Percentiles rank a stretch among this genome's conserved stretches.
phyloP scores from a whole-genome alignment of 2,797 vertebrate species.

The Cyclura pinguis region DNA sequence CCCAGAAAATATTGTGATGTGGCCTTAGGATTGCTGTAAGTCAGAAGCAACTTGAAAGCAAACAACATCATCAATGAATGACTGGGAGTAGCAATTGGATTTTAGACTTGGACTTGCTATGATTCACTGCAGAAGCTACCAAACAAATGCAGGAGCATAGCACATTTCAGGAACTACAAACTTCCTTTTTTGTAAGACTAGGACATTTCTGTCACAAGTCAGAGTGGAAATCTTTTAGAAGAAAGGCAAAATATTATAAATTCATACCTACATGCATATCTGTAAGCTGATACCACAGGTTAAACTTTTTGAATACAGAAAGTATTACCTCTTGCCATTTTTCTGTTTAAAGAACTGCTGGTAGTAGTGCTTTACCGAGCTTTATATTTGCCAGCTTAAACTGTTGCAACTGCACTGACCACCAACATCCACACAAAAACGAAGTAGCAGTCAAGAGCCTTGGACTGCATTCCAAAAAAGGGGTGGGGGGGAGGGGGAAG shows the following conservation, averaged over 20 bases:
- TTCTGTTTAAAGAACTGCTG: not conserved
- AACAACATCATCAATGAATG: too few species aligned
- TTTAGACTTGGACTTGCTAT: not conserved
- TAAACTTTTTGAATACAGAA: not conserved
- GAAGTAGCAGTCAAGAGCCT: not conserved
- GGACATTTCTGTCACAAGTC: too few species aligned
- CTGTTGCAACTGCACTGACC: not conserved
- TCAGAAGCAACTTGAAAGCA: too few species aligned
- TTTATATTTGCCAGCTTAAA: not conserved
- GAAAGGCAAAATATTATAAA: not conserved
- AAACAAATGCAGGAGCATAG: not conserved
- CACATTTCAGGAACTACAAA: not conserved
- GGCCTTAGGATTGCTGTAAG: too few species aligned
- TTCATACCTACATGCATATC: not conserved
- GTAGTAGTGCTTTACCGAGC: not conserved
- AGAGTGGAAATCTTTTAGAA: too few species aligned
- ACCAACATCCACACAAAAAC: constrained; percentile 24
- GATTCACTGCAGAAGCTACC: not conserved
- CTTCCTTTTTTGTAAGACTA: not conserved
- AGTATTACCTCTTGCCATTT: not conserved
- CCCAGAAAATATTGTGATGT: too few species aligned
- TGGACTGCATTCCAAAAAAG: not conserved
- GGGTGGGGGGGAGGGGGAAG: not conserved
- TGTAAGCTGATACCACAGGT: not conserved
- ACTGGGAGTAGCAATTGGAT: too few species aligned